Conservation (phyloP, 1,140 invertebrate species). For the Neotoxoptera formosana region DNA sequence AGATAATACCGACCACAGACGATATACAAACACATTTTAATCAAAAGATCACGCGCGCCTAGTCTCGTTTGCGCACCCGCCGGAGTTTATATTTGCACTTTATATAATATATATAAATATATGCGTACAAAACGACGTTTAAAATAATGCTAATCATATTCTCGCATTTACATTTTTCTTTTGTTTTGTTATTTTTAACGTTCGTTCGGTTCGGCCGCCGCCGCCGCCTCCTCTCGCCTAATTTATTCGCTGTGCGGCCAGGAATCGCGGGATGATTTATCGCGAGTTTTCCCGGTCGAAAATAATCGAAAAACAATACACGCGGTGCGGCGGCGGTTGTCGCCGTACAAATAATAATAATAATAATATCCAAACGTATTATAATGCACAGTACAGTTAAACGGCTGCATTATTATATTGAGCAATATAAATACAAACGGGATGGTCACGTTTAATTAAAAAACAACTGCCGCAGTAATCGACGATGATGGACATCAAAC, state of each 20-base stretch:
- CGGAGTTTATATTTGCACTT: conserved; percentile 20
- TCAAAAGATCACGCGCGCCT: conserved; percentile 55
- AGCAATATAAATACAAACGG: neutral
- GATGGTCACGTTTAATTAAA: neutral
- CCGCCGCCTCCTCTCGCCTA: neutral
- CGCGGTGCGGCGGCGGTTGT: neutral
- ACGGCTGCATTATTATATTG: neutral
- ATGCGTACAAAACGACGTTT: conserved; percentile 3
- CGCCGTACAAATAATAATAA: no score
- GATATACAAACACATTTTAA: conserved; percentile 51
- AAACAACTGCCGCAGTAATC: neutral
- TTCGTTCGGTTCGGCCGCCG: neutral
- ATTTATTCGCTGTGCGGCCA: neutral
- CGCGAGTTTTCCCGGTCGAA: neutral
- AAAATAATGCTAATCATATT: conserved; percentile 57
- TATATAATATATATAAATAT: neutral
- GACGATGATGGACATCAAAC: neutral
- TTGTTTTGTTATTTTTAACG: conserved; percentile 35
- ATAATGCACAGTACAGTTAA: neutral
- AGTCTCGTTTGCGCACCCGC: conserved; percentile 38
- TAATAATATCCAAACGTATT: neutral
- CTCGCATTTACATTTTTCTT: conserved; percentile 56
- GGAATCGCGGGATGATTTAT: conserved; percentile 32
- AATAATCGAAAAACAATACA: conserved; percentile 36
- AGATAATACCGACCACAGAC: conserved; percentile 32